A percentile compares a stretch with the other conserved stretches of the same genome.
Conservation (phyloP, 1,140 invertebrate genomes). For the Pentalonia nigronervosa region DNA sequence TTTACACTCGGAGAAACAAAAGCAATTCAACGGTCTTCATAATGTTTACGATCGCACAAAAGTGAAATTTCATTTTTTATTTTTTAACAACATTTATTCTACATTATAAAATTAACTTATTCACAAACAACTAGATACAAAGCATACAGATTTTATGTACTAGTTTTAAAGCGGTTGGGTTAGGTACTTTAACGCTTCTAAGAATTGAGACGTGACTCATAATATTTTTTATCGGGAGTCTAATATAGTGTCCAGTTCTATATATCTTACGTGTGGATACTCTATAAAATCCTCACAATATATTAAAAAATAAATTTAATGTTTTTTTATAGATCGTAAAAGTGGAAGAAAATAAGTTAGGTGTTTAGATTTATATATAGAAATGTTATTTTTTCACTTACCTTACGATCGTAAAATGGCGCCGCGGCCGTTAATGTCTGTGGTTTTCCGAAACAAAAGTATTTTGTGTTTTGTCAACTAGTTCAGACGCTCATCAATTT, state of each 20-base stretch:
- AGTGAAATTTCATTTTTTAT: neutral
- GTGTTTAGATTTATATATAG: neutral
- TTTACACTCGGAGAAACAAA: neutral
- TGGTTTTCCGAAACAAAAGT: neutral
- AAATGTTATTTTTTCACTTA: slow-evolving; percentile 11
- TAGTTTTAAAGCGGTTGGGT: neutral
- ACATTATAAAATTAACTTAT: neutral
- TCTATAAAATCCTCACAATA: neutral
- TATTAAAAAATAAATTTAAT: neutral
- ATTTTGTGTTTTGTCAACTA: slow-evolving; percentile 20
- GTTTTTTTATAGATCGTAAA: slow-evolving; percentile 22
- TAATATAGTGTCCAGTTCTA: neutral
- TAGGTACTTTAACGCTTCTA: neutral
- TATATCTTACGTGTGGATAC: neutral
- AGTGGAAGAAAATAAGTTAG: neutral
- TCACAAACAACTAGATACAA: neutral
- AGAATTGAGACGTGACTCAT: neutral
- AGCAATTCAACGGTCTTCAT: neutral
- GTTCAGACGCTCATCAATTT: neutral
- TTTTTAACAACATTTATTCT: neutral
- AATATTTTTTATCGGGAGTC: neutral
- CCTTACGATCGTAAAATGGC: neutral
- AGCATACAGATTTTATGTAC: neutral
- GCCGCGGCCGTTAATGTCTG: neutral
- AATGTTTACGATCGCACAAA: neutral